Evolutionary conservation across 2,888 invertebrate genomes (phyloP).

Genomic region (Ectemnius lituratus): DNA sequence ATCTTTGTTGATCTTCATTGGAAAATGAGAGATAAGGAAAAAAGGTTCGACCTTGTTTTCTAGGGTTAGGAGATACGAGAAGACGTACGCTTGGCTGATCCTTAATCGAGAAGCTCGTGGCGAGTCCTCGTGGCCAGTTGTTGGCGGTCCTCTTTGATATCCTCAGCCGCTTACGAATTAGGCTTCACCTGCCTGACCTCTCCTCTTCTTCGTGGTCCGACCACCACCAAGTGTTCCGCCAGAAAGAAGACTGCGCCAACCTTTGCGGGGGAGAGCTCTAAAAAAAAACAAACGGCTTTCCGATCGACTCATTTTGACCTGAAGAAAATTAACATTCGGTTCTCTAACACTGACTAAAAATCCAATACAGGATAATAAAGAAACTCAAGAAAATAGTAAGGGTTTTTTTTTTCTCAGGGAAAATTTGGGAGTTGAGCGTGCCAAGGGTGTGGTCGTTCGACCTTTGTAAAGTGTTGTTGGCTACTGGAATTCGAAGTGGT

Average conservation of each 20-base stretch:
- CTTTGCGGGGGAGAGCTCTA: constrained; percentile 19
- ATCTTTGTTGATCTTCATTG: too few relatives aligned
- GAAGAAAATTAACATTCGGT: background rate
- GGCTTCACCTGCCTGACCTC: constrained; percentile 64
- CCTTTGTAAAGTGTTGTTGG: background rate
- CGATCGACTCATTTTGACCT: background rate
- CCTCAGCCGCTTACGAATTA: constrained; percentile 61
- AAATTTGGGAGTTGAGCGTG: background rate
- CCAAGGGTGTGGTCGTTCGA: background rate
- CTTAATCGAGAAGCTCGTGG: constrained; percentile 45
- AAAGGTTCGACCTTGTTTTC: too few relatives aligned
- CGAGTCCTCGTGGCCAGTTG: constrained; percentile 37
- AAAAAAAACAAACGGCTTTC: constrained; percentile 53
- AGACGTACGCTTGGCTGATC: constrained; percentile 47
- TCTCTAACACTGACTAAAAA: too few relatives aligned
- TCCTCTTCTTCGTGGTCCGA: constrained; percentile 45
- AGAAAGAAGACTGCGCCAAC: constrained; percentile 28
- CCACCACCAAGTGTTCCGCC: constrained; percentile 21
- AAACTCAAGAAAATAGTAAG: background rate
- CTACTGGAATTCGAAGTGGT: constrained; percentile 30
- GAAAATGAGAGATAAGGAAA: too few relatives aligned
- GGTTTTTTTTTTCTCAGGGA: background rate
- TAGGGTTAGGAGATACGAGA: too few relatives aligned
- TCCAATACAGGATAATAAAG: too few relatives aligned
- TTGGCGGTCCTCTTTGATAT: constrained; percentile 63